A percentile compares a stretch with the other conserved stretches of the same genome.
Evolutionary conservation across 2,797 vertebrate species (phyloP).

Genomic region (Pelodytes ibericus): DNA sequence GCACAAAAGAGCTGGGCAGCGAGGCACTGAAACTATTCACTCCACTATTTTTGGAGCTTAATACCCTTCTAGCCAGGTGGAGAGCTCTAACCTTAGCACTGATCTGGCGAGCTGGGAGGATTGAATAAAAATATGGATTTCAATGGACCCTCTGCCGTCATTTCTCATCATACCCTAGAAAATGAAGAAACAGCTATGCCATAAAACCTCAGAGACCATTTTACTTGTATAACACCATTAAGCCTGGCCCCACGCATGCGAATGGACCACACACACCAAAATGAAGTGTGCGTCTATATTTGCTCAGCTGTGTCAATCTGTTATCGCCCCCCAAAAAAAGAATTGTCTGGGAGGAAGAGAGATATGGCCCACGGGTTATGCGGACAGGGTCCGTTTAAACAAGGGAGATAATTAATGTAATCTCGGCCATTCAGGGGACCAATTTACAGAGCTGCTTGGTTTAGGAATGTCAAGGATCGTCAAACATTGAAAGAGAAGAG

Average conservation of each 20-base stretch:
- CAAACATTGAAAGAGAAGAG: slow-evolving; percentile 57
- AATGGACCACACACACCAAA: slow-evolving; percentile 14
- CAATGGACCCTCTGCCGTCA: too few relatives aligned
- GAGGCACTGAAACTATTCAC: too few relatives aligned
- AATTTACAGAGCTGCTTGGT: slow-evolving; percentile 41
- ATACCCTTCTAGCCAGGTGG: too few relatives aligned
- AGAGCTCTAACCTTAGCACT: too few relatives aligned
- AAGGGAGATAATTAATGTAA: slow-evolving; percentile 25
- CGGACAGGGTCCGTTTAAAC: slow-evolving; percentile 23
- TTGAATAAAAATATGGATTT: too few relatives aligned
- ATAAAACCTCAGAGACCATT: background rate
- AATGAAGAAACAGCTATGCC: too few relatives aligned
- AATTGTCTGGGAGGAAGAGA: background rate
- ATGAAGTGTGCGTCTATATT: slow-evolving; percentile 5
- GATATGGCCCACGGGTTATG: slow-evolving; percentile 13
- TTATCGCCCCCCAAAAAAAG: background rate
- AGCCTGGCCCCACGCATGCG: background rate
- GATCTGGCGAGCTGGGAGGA: too few relatives aligned
- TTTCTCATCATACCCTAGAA: too few relatives aligned
- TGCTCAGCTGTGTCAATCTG: slow-evolving; percentile 47
- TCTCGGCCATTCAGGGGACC: slow-evolving; percentile 32
- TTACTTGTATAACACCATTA: background rate
- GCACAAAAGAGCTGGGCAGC: too few relatives aligned
- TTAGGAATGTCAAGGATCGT: slow-evolving; percentile 61
- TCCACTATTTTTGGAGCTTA: too few relatives aligned